Evolutionary conservation across 2,888 invertebrate genomes (phyloP), one percentile per base, ranked within the genome.

Genomic region (Apodemia duryi): DNA sequence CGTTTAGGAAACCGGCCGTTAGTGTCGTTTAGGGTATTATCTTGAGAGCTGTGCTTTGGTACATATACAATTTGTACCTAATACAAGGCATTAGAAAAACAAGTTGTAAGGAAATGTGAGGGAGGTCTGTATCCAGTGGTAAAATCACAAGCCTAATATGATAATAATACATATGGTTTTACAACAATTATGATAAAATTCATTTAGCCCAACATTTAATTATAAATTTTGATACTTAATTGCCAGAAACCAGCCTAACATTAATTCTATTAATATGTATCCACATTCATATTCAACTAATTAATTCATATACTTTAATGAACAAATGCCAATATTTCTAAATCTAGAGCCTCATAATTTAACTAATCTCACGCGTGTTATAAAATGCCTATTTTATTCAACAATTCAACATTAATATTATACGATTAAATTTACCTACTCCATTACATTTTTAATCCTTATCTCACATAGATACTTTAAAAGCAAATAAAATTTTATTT

Each of bases 321-420:
- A 9, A 13, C 57, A 57, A 57, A 57, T 57, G 57, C 57, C 57
- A 57, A 61, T 61, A 61, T 29, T 65, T 41, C 51, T 61, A 32
- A 51, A 49, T 13, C 61, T 61, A 65, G 61, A 65, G 64, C 64
- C 64, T 65, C 64, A 61, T 65, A 65, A 28, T 61, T 38, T 32
- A 10, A 43, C 46, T 61, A 28, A 49, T 64, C 49, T 64, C 61
- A 46, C 61, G 61, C 64, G 49, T 61, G 61, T 64, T 64, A 64
- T 38, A 52, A 63, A 57, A 57, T 57, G 54, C 54, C 54, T 57
- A 57, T 29, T 57, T 11, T 5, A 32, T 57, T 32, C 32, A 57
- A 57, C 54, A 57, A 57, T 57, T 57, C 29, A 57, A 57, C 54
- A 57, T 57, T 57, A 46, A 13, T 21, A 21, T 46, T 57, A 54